Evolutionary conservation across 2,888 invertebrate species (phyloP), one percentile per base, ranked within the genome.

Genomic region (Synanthedon andrenaeformis): DNA sequence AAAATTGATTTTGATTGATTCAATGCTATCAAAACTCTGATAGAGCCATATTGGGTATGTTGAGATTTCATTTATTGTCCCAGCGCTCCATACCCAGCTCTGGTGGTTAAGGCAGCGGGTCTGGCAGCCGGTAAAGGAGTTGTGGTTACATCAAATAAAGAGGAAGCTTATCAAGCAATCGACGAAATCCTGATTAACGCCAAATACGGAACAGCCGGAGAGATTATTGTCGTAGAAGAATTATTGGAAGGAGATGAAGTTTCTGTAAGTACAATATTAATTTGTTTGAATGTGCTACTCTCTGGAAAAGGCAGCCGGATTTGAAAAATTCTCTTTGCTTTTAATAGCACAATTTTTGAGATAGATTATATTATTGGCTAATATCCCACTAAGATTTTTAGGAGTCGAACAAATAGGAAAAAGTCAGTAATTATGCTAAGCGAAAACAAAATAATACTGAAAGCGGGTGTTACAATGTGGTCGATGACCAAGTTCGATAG

Each of bases 121-220:
- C 87, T 99, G 54, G 98, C 99, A 0, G 98, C 97, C 0, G 99
- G 99, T 41, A 99, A 99, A 77, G 99, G 99, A 0, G 99, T 99
- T 2, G 92, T 98, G 3, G 96, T 99, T 1, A 95, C 96, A 0
- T 74, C 90, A 1, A 89, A 89, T 64, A 90, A 88, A 59, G 88
- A 91, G n/a, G 96, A 97, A 74, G 98, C 98, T 0, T 94, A 93
- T 62, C 74, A 82, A 45, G 96, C 97, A 0, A 95, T 96, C 0
- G 94, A 94, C 66, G 92, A 92, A 54, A 96, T 98, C 66, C 82
- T 97, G 49, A 91, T 90, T 0, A 90, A 93, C 3, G 91, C 92
- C 59, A 93, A 92, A 67, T 97, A 94, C 79, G 97, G 97, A 0
- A 62, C 81, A 4, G 97, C 98, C 53, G 96, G 97, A 1, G 90